Conservation (phyloP, 2,888 invertebrate genomes). For the Theretra japonica region DNA sequence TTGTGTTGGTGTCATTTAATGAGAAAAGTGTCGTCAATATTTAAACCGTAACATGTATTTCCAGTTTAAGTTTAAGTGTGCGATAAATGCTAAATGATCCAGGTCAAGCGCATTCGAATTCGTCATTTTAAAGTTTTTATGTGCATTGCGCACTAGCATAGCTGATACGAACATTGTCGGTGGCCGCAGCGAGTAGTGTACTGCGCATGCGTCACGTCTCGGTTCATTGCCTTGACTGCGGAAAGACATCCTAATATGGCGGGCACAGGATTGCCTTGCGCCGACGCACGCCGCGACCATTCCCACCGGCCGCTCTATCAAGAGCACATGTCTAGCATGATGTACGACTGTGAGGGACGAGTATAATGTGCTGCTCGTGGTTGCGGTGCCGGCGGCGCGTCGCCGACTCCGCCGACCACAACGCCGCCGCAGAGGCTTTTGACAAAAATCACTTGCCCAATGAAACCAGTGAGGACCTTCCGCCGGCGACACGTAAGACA, state of each 20-base stretch:
- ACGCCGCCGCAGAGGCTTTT: constrained; percentile 64
- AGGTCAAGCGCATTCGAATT: constrained; percentile 13
- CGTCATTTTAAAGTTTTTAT: constrained; percentile 1
- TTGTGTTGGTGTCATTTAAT: too few species aligned
- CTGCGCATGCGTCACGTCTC: constrained; percentile 66
- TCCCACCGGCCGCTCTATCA: constrained; percentile 66
- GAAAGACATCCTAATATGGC: constrained; percentile 82
- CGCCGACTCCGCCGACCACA: constrained; percentile 65
- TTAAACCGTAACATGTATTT: too few species aligned
- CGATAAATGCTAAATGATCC: not conserved
- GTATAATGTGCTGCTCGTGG: constrained; percentile 81
- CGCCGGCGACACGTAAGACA: constrained; percentile 72
- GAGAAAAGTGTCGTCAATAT: too few species aligned
- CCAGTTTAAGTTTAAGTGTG: too few species aligned
- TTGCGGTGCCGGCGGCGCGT: constrained; percentile 73
- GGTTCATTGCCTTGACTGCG: constrained; percentile 82
- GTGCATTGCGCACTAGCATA: not conserved
- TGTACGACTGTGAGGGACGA: constrained; percentile 47
- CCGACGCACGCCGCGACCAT: constrained; percentile 72
- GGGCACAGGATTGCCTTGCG: constrained; percentile 75
- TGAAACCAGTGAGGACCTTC: constrained; percentile 52
- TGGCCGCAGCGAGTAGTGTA: not conserved
- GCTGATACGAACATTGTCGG: not conserved
- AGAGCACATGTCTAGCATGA: constrained; percentile 54
- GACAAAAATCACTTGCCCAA: constrained; percentile 55